Conservation (phyloP, 2,888 invertebrate genomes). For the Andrena marginata region DNA sequence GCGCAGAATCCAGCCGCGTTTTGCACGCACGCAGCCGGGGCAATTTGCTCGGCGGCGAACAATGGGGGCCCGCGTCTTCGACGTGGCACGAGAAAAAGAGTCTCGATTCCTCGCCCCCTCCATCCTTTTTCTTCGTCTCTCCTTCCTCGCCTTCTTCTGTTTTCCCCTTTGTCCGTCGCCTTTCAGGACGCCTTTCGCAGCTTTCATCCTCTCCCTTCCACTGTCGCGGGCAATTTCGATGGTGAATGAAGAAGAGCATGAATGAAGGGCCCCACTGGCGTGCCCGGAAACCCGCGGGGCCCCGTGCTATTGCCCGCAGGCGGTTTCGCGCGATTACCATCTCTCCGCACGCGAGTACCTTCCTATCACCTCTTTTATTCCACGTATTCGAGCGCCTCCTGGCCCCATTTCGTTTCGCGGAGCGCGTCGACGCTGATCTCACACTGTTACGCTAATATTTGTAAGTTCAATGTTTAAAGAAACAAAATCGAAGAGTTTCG, state of each 20-base stretch:
- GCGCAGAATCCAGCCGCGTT: constrained; percentile 47
- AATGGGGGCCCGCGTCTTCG: constrained; percentile 48
- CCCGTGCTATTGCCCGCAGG: constrained; percentile 14
- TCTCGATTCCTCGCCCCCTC: constrained; percentile 8
- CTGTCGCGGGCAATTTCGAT: constrained; percentile 77
- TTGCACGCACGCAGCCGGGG: constrained; percentile 67
- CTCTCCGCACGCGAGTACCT: constrained; percentile 41
- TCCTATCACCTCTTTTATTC: background rate
- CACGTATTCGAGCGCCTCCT: too few relatives aligned
- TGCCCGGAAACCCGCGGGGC: constrained; percentile 74
- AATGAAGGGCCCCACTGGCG: constrained; percentile 76
- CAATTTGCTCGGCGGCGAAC: constrained; percentile 64
- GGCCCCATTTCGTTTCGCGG: background rate
- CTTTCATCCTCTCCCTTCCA: constrained; percentile 43
- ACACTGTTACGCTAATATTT: too few relatives aligned
- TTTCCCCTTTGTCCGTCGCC: constrained; percentile 13
- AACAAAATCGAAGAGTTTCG: too few relatives aligned
- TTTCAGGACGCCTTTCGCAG: constrained; percentile 36
- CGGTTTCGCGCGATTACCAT: constrained; percentile 21
- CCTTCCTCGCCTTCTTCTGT: constrained; percentile 14
- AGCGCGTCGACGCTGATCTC: too few relatives aligned
- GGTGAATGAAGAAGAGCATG: constrained; percentile 80
- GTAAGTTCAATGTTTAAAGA: too few relatives aligned
- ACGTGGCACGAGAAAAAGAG: constrained; percentile 29
- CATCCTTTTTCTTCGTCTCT: constrained; percentile 13